Conservation (phyloP, 23 tunicate species). For the Phallusia fumigata region DNA sequence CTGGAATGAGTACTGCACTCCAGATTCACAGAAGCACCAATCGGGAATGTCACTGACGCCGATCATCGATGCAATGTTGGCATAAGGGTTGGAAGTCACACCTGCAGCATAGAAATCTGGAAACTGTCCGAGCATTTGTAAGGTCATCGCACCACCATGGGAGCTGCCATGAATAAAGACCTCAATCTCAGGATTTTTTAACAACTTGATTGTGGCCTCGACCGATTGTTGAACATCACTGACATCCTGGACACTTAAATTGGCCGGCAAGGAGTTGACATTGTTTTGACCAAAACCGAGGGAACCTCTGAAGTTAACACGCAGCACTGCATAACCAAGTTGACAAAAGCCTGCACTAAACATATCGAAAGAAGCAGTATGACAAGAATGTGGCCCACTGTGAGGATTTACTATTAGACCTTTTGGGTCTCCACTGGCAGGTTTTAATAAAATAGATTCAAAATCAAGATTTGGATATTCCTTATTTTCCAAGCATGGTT, state of each 20-base stretch:
- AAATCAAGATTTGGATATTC: slow-evolving; percentile 49
- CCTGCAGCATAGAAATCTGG: slow-evolving; percentile 91
- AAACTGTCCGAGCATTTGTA: slow-evolving; percentile 75
- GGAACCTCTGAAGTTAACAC: slow-evolving; percentile 75
- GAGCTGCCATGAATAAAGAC: slow-evolving; percentile 85
- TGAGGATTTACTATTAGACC: slow-evolving; percentile 75
- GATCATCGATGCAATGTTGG: slow-evolving; percentile 43
- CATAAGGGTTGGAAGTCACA: slow-evolving; percentile 68
- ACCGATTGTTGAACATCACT: slow-evolving; percentile 76
- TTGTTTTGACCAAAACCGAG: slow-evolving; percentile 75
- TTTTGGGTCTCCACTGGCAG: neutral
- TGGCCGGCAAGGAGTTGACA: slow-evolving; percentile 45
- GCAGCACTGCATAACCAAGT: slow-evolving; percentile 69
- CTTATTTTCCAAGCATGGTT: slow-evolving; percentile 38
- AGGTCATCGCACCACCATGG: slow-evolving; percentile 87
- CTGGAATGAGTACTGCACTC: slow-evolving; percentile 29
- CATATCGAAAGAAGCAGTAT: slow-evolving; percentile 41
- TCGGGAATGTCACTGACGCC: slow-evolving; percentile 71
- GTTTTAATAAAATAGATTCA: slow-evolving; percentile 65
- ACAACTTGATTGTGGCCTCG: slow-evolving; percentile 2
- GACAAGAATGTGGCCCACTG: slow-evolving; percentile 84
- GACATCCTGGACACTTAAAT: slow-evolving; percentile 63
- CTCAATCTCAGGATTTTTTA: slow-evolving; percentile 7
- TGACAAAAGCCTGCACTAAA: slow-evolving; percentile 29
- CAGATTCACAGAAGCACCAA: slow-evolving; percentile 66